These are phyloP conservation scores for Heliconius congener DNA, from an alignment of 1,140 invertebrate species.

Conservation along the genomic window DNA sequence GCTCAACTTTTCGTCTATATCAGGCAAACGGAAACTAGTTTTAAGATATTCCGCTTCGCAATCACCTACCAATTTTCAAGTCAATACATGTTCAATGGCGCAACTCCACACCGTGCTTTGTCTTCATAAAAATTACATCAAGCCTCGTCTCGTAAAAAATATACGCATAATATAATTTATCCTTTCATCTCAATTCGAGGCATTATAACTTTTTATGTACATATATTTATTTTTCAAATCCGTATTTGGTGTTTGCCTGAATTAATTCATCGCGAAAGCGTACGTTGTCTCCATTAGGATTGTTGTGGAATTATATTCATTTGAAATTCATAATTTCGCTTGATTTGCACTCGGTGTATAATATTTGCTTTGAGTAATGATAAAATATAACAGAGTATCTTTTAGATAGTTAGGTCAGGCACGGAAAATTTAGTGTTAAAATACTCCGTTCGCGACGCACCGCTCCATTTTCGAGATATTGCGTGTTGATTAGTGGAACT, in stretches of 20 bases:
- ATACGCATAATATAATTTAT: background rate
- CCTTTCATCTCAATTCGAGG: background rate
- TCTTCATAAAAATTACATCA: too few species aligned
- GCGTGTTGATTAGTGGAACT: too few species aligned
- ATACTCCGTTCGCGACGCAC: too few species aligned
- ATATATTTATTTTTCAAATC: constrained; percentile 6
- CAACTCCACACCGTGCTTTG: too few species aligned
- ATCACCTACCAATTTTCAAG: too few species aligned
- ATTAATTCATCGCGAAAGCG: constrained; percentile 8
- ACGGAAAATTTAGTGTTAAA: too few species aligned
- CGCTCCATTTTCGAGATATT: too few species aligned
- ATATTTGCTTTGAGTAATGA: background rate
- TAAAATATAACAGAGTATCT: background rate
- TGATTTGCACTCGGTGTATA: background rate
- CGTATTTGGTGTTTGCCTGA: constrained; percentile 9
- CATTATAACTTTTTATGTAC: background rate
- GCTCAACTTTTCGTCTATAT: too few species aligned
- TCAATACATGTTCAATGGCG: too few species aligned
- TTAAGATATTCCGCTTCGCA: too few species aligned
- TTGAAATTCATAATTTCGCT: constrained; percentile 2
- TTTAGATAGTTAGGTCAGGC: too few species aligned
- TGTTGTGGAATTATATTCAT: constrained; percentile 9
- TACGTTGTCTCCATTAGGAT: constrained; percentile 2
- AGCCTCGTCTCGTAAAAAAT: background rate
- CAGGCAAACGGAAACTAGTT: too few species aligned